These are phyloP conservation scores for Oryctes rhinoceros DNA, from an alignment of 1,140 invertebrate genomes.

Conservation along the genomic window DNA sequence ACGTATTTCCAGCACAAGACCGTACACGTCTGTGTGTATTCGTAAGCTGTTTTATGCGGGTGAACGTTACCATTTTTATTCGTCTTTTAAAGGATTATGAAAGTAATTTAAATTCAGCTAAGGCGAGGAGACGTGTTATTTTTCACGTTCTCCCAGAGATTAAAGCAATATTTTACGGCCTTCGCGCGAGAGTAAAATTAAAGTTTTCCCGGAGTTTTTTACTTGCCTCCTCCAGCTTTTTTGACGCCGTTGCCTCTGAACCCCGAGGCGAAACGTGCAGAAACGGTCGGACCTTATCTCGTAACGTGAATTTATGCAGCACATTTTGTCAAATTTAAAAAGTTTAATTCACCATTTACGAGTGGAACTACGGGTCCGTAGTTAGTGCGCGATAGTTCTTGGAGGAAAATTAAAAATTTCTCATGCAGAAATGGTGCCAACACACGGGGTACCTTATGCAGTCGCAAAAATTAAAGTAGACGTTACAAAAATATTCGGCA, in stretches of 20 bases:
- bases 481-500: too few relatives aligned
- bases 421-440: too few relatives aligned
- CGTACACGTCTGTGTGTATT: conserved; percentile 4
- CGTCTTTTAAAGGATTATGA: conserved; percentile 57
- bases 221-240: background rate
- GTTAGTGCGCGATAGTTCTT: background rate
- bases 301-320: conserved; percentile 58
- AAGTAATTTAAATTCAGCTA: conserved; percentile 61
- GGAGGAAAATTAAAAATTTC: background rate
- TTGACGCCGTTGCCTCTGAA: background rate
- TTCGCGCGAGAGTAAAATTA: conserved; percentile 58
- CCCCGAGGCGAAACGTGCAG: conserved; percentile 54
- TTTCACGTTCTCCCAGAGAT: conserved; percentile 60
- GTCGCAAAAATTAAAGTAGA: too few relatives aligned
- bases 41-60: conserved; percentile 46
- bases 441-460: too few relatives aligned
- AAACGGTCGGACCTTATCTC: conserved; percentile 57
- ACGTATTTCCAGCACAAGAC: background rate
- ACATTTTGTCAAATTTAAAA: conserved; percentile 58
- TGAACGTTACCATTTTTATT: conserved; percentile 52
- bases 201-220: conserved; percentile 54
- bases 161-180: conserved; percentile 61
- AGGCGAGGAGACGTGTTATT: conserved; percentile 58
- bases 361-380: background rate
- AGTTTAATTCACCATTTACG: conserved; percentile 51